Evolutionary conservation across 2,797 vertebrate genomes (phyloP).

Genomic region (Myotis myotis): DNA sequence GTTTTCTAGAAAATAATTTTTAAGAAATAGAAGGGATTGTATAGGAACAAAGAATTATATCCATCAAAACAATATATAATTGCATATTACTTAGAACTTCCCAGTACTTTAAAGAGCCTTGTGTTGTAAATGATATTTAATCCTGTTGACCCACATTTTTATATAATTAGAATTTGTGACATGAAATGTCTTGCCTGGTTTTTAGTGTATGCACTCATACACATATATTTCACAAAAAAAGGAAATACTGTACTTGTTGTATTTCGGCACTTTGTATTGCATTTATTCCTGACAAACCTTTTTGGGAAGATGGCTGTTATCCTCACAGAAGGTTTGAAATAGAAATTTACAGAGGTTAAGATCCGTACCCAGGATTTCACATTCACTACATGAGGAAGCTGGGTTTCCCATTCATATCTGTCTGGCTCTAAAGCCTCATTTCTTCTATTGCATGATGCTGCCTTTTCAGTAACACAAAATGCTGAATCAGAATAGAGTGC

Average conservation of each 20-base stretch:
- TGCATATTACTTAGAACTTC: not conserved
- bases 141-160: not conserved
- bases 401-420: not conserved
- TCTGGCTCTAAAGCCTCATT: not conserved
- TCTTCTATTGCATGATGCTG: not conserved
- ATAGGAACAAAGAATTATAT: slow-evolving; percentile 9
- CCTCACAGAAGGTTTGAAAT: not conserved
- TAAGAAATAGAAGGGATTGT: not conserved
- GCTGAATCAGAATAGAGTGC: not conserved
- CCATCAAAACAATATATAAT: not conserved
- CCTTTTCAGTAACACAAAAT: not conserved
- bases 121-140: not conserved
- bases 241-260: not conserved
- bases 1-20: slow-evolving; percentile 69
- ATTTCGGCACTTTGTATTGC: not conserved
- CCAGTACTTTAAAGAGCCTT: not conserved
- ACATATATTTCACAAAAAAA: not conserved
- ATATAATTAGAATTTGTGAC: not conserved
- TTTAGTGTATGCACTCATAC: not conserved
- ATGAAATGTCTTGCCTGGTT: not conserved
- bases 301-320: not conserved
- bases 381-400: not conserved
- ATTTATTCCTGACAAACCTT: not conserved
- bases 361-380: not conserved
- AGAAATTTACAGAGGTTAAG: not conserved